Conservation (phyloP, 2,888 invertebrate genomes). For the Nymphalis c-album region DNA sequence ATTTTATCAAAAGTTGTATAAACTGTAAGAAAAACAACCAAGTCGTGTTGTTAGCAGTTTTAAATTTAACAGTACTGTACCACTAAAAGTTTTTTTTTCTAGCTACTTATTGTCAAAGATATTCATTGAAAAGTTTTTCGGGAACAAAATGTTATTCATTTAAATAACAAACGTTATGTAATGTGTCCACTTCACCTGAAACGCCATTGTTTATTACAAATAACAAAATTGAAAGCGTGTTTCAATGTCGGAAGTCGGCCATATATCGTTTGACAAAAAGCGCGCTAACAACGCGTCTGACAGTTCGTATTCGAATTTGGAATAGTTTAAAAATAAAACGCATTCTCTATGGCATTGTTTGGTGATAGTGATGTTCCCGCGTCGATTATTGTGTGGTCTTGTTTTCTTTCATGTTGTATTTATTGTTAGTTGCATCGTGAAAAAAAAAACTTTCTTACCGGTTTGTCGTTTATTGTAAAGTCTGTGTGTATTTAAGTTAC, state of each 20-base stretch:
- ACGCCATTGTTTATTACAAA: conserved; percentile 35
- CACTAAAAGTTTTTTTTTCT: not conserved
- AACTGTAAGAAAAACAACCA: too few relatives aligned
- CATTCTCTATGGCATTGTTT: conserved; percentile 32
- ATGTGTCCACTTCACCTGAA: conserved; percentile 29
- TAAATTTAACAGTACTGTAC: not conserved
- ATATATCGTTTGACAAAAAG: conserved; percentile 60
- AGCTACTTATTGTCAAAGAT: not conserved
- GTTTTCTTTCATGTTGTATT: conserved; percentile 21
- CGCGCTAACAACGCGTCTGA: conserved; percentile 35
- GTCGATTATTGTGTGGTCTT: conserved; percentile 23
- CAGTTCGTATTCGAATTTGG: conserved; percentile 38
- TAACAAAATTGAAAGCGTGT: conserved; percentile 44
- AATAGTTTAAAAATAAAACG: conserved; percentile 38
- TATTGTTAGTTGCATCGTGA: conserved; percentile 9
- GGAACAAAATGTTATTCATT: not conserved
- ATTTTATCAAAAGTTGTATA: too few relatives aligned
- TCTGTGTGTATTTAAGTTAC: not conserved
- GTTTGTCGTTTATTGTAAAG: not conserved
- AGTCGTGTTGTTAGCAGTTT: not conserved
- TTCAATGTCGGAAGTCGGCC: conserved; percentile 55
- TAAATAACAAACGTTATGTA: conserved; percentile 15
- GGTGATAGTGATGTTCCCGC: conserved; percentile 28
- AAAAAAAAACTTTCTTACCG: not conserved
- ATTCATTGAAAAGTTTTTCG: not conserved